Evolutionary conservation across 2,797 vertebrate species (phyloP), one percentile per base, ranked within the genome.

Genomic region (Hypotaenidia okinawae): DNA sequence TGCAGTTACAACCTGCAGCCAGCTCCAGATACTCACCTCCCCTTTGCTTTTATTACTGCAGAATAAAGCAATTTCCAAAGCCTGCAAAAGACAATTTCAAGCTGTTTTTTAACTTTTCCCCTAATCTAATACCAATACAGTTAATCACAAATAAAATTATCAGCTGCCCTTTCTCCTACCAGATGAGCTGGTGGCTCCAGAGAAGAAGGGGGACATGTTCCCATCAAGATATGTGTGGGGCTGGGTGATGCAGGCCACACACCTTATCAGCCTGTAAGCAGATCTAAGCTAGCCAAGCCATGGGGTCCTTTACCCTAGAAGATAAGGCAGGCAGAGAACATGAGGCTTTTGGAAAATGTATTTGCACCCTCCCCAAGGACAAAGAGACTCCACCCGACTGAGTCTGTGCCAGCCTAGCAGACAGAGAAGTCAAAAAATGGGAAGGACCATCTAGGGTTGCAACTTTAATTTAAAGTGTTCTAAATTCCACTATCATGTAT

Each of bases 151-250:
- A 16, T 8, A 35, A 0, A 43, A 49, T 78, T 55, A 51, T n/a
- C 23, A 39, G 78, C 43, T 19, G 33, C 51, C 41, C 51, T 24
- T 83, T 83, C 8, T 22, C 35, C 72, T 22, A 5, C 24, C 16
- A 5, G 52, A 47, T 24, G 43, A 70, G 61, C 28, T 0, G 21
- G 43, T 2, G 13, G 45, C 74, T 70, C 52, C 76, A 49, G 18
- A 66, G 30, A 4, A 58, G 8, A 80, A 69, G 15, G 11, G 25
- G 32, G 19, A 2, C 16, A 25, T 0, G 6, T 11, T 47, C n/a
- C 4, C 1, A 67, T 32, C 5, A 5, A 28, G 81, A 66, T 59
- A 25, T 66, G 37, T 28, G 28, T 13, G 22, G 0, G 0, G 10
- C 30, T 24, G 45, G 51, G 25, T n/a, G 67, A 54, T 19, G 7